phyloP scores from a whole-genome alignment of 2,113 vertebrate species.

The Boulengerochromis microlepis region DNA sequence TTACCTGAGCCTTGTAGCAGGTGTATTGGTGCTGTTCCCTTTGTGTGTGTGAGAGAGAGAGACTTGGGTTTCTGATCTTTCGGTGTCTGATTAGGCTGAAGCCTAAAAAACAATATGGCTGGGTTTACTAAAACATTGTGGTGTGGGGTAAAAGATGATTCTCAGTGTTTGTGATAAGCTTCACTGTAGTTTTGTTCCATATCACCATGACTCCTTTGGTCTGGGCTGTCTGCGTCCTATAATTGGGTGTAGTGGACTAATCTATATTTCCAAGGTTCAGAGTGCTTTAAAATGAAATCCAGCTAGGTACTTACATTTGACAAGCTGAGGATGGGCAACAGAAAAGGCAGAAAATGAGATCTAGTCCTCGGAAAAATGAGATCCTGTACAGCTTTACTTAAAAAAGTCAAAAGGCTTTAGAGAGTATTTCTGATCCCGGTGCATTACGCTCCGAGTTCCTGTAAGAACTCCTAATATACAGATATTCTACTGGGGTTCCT shows the following conservation, averaged over 20 bases:
- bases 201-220: background rate
- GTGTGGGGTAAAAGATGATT: background rate
- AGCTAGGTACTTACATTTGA: background rate
- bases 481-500: background rate
- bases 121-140: background rate
- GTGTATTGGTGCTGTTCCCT: background rate
- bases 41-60: rapidly evolving
- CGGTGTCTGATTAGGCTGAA: background rate
- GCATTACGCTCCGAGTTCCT: background rate
- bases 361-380: background rate
- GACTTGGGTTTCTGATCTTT: background rate
- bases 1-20: background rate
- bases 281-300: background rate
- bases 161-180: background rate
- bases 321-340: background rate
- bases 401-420: background rate
- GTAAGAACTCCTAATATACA: background rate
- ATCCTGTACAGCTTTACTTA: background rate
- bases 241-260: background rate
- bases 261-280: background rate
- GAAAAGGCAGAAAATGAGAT: background rate
- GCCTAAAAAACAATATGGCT: background rate
- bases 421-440: background rate
- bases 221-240: background rate
- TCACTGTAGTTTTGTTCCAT: background rate